Evolutionary conservation across 2,797 vertebrate species (phyloP).

Genomic region (Falco cherrug): DNA sequence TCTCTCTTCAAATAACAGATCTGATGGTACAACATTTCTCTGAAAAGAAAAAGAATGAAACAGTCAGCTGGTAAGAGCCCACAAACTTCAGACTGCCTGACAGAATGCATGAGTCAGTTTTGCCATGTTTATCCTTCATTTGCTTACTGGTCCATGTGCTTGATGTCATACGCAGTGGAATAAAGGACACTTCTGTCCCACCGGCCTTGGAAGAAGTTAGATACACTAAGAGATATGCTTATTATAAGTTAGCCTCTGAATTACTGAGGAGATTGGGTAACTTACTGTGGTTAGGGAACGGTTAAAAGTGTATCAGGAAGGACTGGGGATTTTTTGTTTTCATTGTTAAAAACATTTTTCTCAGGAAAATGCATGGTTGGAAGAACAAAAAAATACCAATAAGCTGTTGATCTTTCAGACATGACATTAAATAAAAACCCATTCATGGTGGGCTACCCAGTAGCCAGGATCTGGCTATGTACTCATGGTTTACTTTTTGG

Average conservation of each 20-base stretch:
- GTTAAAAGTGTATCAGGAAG: not conserved
- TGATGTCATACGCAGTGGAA: fast-evolving
- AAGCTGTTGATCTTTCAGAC: not conserved
- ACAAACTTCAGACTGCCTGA: not conserved
- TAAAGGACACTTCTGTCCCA: not conserved
- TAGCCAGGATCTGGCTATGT: not conserved
- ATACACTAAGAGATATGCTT: not conserved
- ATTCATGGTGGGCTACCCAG: not conserved
- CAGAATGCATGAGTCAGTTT: not conserved
- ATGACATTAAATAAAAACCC: not conserved
- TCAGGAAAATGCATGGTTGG: not conserved
- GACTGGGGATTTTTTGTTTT: not conserved
- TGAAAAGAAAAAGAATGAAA: not conserved
- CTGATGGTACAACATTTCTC: not conserved
- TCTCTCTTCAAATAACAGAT: not conserved
- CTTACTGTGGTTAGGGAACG: not conserved
- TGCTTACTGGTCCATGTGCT: not conserved
- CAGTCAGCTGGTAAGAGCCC: not conserved
- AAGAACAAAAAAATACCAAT: not conserved
- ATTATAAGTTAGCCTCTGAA: not conserved
- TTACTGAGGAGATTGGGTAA: not conserved
- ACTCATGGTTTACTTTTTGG: not conserved
- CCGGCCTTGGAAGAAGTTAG: not conserved
- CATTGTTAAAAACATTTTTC: not conserved
- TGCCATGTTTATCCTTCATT: not conserved